Evolutionary conservation across 2,888 invertebrate species (phyloP).

Genomic region (Patella ulyssiponensis): DNA sequence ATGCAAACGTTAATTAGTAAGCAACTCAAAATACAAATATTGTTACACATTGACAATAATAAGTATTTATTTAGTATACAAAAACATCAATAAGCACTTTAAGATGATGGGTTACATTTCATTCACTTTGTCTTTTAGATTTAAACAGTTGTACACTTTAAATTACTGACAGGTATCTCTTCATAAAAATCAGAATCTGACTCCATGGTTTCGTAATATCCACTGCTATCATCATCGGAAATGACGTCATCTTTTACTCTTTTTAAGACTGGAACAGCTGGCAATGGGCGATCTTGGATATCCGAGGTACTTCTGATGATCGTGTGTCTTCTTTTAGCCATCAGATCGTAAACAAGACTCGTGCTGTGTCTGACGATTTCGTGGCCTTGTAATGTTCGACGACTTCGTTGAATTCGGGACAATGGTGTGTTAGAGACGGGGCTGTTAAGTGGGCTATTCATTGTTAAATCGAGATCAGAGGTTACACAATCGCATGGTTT

Average conservation of each 20-base stretch:
- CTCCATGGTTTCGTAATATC: conserved; percentile 3
- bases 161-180: background rate
- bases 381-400: background rate
- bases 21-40: too few species aligned
- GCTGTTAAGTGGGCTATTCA: background rate
- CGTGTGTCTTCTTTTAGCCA: background rate
- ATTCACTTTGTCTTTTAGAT: too few species aligned
- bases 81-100: too few species aligned
- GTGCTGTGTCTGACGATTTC: background rate
- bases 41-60: too few species aligned
- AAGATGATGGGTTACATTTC: too few species aligned
- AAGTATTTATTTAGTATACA: too few species aligned
- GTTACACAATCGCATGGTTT: background rate
- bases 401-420: background rate
- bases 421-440: background rate
- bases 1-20: too few species aligned
- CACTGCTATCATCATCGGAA: background rate
- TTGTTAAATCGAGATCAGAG: background rate
- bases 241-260: background rate
- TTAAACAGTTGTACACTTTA: background rate
- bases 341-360: background rate
- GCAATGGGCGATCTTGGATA: background rate
- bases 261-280: background rate
- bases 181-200: conserved; percentile 1
- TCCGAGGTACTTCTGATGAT: background rate